Base-by-base conservation (phyloP, 2,113 vertebrate species). In the Syngnathus floridae region DNA sequence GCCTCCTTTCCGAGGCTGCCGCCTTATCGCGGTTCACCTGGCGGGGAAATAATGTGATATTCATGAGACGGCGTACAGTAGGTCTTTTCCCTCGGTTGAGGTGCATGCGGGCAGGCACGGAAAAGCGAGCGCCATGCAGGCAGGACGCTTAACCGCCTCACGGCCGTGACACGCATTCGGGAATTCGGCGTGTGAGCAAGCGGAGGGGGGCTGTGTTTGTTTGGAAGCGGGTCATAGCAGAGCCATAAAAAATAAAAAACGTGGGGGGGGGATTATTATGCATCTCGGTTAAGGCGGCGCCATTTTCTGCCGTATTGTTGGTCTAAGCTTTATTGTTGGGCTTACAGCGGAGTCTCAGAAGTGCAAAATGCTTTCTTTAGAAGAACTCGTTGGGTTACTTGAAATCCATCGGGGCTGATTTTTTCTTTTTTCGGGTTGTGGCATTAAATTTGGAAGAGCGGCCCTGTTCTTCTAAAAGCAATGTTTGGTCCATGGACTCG, bases 21-120 rank as follows among this genome's bases (percentile, higher is more conserved):
- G 41, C 62, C 56, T 74, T 78, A 75, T 69, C 66, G 69, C 77
- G 75, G 71, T 78, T 81, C 77, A 84, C 79, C 83, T 80, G 79
- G 66, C 62, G 64, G 66, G 64, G 77, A 73, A 71, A 65, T 71
- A 61, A 87, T 86, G 79, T 86, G 87, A 65, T 77, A 86, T 89
- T 89, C 84, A 88, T 84, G 71, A 84, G 73, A 54, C 68, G 46
- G 36, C 58, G 51, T 75, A 70, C 70, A 79, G 64, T 75, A 61
- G 70, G 65, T 70, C 41, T 75, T 63, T 76, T 74, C 57, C 49
- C 79, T 84, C 72, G 70, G 72, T 70, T 73, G 45, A 73, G 72
- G 70, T 65, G 55, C 76, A 54, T 69, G 66, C 54, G 67, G 80
- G 78, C 67, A 78, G 65, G 70, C 67, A 46, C 31, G 64, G 62